Conservation (phyloP, 2,888 invertebrate genomes). For the Macaria liturata region DNA sequence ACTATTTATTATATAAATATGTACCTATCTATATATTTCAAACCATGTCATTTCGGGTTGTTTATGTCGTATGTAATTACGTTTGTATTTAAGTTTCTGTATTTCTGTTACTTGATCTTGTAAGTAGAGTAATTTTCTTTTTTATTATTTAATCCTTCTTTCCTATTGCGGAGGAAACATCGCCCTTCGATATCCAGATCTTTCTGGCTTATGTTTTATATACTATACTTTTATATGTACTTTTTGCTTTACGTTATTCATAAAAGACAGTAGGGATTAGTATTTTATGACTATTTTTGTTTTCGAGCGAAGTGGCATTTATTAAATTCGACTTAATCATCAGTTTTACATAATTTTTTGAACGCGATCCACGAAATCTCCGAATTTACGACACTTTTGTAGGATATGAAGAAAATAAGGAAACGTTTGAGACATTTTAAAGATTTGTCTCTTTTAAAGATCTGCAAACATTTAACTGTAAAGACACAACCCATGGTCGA, state of each 20-base stretch:
- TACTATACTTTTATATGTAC: slow-evolving; percentile 1
- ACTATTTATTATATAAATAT: background rate
- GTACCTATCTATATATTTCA: slow-evolving; percentile 19
- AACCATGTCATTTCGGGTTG: slow-evolving; percentile 42
- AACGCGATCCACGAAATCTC: slow-evolving; percentile 7
- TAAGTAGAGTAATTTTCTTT: slow-evolving; percentile 1
- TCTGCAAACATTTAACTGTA: no score
- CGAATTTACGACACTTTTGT: slow-evolving; percentile 14
- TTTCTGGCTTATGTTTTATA: slow-evolving; percentile 2
- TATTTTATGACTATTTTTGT: slow-evolving; percentile 18
- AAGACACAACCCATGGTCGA: no score
- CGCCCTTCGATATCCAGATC: slow-evolving; percentile 6
- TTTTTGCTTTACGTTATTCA: slow-evolving; percentile 13
- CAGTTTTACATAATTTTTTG: slow-evolving; percentile 16
- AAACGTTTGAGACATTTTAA: background rate
- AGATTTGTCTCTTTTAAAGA: no score
- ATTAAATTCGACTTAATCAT: slow-evolving; percentile 37
- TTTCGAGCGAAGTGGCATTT: slow-evolving; percentile 41
- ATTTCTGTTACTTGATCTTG: no score
- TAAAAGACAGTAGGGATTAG: slow-evolving; percentile 40
- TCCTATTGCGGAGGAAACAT: background rate
- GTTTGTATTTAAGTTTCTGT: no score
- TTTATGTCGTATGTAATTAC: slow-evolving; percentile 11
- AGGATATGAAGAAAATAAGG: background rate
- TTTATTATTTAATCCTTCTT: background rate